Conservation (phyloP, 2,113 vertebrate genomes). For the Bubo bubo region DNA sequence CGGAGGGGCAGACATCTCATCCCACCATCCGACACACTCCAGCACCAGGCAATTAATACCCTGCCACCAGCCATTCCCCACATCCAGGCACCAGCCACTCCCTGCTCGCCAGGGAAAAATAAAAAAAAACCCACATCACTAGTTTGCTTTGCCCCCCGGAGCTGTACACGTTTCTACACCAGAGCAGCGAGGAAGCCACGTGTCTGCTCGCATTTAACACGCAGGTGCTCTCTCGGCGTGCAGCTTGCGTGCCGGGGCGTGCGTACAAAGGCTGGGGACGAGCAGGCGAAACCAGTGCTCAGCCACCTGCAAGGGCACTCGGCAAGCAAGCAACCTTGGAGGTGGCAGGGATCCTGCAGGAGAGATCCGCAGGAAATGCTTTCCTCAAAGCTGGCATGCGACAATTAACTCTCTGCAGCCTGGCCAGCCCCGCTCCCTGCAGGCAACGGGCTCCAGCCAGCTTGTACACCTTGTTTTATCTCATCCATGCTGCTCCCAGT, state of each 20-base stretch:
- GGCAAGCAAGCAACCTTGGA: background rate
- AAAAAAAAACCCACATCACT: background rate
- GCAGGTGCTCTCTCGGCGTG: background rate
- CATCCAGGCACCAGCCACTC: rapidly evolving
- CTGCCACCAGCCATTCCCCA: background rate
- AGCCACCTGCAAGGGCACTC: background rate
- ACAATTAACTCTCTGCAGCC: background rate
- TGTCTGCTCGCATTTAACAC: background rate
- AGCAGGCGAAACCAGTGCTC: rapidly evolving
- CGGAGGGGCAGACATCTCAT: background rate
- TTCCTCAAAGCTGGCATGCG: background rate
- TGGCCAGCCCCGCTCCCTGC: background rate
- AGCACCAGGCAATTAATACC: background rate
- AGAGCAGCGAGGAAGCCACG: background rate
- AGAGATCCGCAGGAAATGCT: background rate
- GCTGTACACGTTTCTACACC: rapidly evolving
- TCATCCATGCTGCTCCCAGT: background rate
- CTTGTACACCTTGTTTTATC: background rate
- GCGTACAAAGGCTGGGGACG: background rate
- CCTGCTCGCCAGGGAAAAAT: background rate
- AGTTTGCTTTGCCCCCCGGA: background rate
- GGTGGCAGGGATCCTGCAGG: background rate
- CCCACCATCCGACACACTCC: rapidly evolving
- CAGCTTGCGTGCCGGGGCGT: background rate
- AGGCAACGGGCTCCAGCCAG: background rate